Evolutionary conservation across 2,888 invertebrate species (phyloP).

Genomic region (Leucophenga montana): DNA sequence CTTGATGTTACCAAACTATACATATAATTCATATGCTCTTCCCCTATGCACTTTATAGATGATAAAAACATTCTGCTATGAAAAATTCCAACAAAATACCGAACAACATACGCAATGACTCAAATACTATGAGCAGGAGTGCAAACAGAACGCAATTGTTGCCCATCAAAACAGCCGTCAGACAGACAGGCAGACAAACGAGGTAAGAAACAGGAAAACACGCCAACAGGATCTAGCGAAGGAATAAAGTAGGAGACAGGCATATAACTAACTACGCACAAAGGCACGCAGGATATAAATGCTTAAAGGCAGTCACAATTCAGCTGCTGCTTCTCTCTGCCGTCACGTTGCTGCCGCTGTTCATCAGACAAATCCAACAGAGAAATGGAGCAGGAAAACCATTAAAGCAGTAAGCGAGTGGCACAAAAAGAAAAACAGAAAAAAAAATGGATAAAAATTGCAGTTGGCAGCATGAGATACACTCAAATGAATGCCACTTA

Average conservation of each 20-base stretch:
- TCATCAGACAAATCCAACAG: background rate
- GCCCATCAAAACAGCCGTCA: background rate
- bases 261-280: conserved; percentile 4
- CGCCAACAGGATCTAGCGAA: background rate
- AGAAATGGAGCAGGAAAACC: conserved; percentile 1
- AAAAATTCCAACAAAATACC: conserved; percentile 24
- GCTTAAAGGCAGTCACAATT: conserved; percentile 1
- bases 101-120: conserved; percentile 4
- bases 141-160: background rate
- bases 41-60: too few relatives aligned
- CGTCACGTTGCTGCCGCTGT: too few relatives aligned
- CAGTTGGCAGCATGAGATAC: background rate
- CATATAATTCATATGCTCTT: too few relatives aligned
- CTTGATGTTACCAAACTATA: too few relatives aligned
- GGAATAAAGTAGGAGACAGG: background rate
- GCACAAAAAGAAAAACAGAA: background rate
- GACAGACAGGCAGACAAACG: conserved; percentile 1
- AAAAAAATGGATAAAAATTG: background rate
- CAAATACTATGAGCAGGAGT: background rate
- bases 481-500: conserved; percentile 19
- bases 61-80: background rate
- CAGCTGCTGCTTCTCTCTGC: too few relatives aligned
- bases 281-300: conserved; percentile 11
- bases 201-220: background rate
- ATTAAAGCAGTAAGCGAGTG: background rate